These are phyloP conservation scores for Daubentonia madagascariensis DNA, from an alignment of 2,113 vertebrate genomes.

Conservation along the genomic window DNA sequence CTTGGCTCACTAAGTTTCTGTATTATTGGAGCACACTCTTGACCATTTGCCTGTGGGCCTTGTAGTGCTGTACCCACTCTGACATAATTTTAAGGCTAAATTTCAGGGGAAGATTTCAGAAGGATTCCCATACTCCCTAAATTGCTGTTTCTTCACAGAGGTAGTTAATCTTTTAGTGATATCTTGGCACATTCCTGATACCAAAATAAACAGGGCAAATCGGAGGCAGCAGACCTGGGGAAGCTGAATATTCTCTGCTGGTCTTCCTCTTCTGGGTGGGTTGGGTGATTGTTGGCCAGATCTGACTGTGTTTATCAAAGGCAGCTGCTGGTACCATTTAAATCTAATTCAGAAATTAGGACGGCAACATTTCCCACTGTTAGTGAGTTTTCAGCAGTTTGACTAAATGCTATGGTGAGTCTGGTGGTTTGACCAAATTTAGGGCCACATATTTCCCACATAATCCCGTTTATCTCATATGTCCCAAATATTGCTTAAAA, in stretches of 20 bases:
- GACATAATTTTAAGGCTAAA: not conserved
- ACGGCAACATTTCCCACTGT: fast-evolving
- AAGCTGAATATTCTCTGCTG: not conserved
- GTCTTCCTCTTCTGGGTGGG: not conserved
- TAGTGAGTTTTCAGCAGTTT: not conserved
- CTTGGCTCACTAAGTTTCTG: not conserved
- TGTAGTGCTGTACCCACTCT: too few species aligned
- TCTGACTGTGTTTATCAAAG: not conserved
- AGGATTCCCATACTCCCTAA: not conserved
- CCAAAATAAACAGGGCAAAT: not conserved
- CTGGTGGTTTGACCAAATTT: not conserved
- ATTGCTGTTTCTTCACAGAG: not conserved
- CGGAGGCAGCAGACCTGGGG: not conserved
- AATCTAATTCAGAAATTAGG: conserved; percentile 2
- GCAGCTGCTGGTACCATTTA: not conserved
- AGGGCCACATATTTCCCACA: not conserved
- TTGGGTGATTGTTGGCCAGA: not conserved
- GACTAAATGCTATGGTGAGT: not conserved
- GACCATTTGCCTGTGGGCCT: not conserved
- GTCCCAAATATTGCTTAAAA: not conserved
- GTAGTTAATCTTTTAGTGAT: not conserved
- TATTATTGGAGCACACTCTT: not conserved
- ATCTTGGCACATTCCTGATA: not conserved
- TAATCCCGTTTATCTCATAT: not conserved
- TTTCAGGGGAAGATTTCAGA: not conserved